These are phyloP conservation scores for Patagioenas fasciata DNA, from an alignment of 2,113 vertebrate species.

Conservation along the genomic window DNA sequence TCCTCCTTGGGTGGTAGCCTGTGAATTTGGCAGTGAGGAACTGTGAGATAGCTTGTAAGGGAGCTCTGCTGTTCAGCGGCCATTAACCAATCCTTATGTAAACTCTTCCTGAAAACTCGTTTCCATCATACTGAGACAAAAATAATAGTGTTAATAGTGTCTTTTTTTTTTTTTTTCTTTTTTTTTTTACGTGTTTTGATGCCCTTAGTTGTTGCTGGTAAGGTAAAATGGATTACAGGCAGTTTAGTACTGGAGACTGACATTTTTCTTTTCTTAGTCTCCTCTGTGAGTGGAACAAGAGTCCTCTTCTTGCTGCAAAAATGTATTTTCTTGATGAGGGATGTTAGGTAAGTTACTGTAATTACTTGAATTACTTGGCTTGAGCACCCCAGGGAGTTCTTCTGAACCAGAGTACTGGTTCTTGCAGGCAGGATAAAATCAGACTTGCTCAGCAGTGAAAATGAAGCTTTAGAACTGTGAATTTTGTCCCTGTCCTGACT, in stretches of 20 bases:
- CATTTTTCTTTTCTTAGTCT: not conserved
- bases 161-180: not conserved
- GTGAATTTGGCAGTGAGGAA: not conserved
- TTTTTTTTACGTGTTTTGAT: not conserved
- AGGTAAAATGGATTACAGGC: not conserved
- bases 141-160: not conserved
- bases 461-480: not conserved
- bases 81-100: not conserved
- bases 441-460: not conserved
- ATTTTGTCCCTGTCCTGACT: not conserved
- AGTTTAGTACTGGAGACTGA: not conserved
- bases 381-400: conserved; percentile 16
- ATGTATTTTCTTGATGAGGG: not conserved
- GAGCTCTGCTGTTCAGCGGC: not conserved
- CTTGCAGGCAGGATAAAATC: conserved; percentile 6
- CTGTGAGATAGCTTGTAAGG: not conserved
- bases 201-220: not conserved
- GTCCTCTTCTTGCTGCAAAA: conserved; percentile 20
- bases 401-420: conserved; percentile 14
- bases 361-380: conserved; percentile 41
- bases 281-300: not conserved
- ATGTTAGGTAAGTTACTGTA: conserved; percentile 41
- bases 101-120: not conserved
- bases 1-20: not conserved
- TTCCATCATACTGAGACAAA: not conserved